These are phyloP conservation scores for Seira ritae DNA, from an alignment of 2,888 invertebrate species.

Conservation along the genomic window DNA sequence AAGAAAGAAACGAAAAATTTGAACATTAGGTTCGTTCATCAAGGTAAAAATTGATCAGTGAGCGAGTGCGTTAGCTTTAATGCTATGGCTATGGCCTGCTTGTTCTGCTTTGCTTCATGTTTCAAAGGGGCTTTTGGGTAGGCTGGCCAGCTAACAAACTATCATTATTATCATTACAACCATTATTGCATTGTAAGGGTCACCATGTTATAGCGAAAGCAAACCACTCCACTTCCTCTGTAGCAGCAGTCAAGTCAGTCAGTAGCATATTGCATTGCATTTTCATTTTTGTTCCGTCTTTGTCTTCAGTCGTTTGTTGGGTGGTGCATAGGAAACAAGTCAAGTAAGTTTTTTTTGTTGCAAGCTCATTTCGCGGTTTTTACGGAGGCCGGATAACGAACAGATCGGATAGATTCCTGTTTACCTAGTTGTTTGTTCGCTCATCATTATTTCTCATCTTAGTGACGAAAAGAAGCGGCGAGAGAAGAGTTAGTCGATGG, in stretches of 20 bases:
- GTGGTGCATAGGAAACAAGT: not conserved
- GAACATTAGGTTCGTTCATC: not conserved
- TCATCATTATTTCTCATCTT: too few species aligned
- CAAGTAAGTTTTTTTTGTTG: not conserved
- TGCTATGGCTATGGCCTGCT: not conserved
- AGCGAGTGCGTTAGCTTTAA: not conserved
- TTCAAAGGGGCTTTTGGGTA: not conserved
- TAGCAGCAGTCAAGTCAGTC: not conserved
- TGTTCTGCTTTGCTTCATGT: constrained; percentile 6
- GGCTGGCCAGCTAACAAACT: not conserved
- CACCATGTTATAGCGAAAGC: not conserved
- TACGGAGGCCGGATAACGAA: too few species aligned
- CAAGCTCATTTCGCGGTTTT: constrained; percentile 5
- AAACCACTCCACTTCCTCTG: not conserved
- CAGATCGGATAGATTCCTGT: too few species aligned
- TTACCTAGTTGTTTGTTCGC: too few species aligned
- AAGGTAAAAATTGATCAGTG: not conserved
- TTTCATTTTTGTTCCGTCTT: constrained; percentile 4
- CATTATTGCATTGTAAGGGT: not conserved
- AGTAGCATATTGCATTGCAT: not conserved
- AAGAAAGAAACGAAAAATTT: not conserved
- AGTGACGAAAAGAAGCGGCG: too few species aligned
- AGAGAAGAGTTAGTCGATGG: too few species aligned
- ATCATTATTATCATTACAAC: not conserved
- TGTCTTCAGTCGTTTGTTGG: not conserved